Base-by-base conservation (phyloP, 2,888 invertebrate species). In the Lysandra bellargus region DNA sequence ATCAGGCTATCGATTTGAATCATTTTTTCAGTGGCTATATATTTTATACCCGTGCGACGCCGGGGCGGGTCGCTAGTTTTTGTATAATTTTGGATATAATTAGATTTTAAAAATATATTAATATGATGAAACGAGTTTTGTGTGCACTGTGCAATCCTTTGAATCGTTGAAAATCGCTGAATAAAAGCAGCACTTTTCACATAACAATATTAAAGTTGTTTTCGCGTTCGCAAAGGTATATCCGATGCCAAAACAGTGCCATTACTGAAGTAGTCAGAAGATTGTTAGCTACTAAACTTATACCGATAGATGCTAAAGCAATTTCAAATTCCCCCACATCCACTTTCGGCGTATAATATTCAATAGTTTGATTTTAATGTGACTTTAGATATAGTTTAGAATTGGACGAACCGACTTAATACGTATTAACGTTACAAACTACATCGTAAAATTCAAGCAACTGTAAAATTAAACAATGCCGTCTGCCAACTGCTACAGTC, bases 401-500 rank as follows among this genome's bases (percentile, higher is more conserved):
- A 79, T 78, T 78, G 79, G 77, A 74, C 79, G 33, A 64, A 61
- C 57, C 73, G 80, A 80, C 75, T 80, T 60, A 76, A 80, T 79
- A 78, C 78, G 77, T 80, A 79, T 80, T 80, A 82, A 81, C 75
- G 79, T 77, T 79, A 81, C 80, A 78, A 81, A 80, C 82, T 82
- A 81, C 80, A 79, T 80, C 82, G 79, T 80, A 80, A 82, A 81
- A 82, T 81, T 79, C 79, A 80, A 78, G 80, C 80, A 78, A 78
- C 78, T 80, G 80, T 82, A 81, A 82, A 82, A 82, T 82, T 81
- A 80, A 82, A 82, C 82, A 82, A 81, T 80, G 53, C 79, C 78
- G 81, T 80, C 79, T 79, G 78, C 60, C 80, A 80, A 82, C 80
- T 73, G 79, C 79, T 79, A 72, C 61, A 30, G 60, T 60, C 79